A percentile compares a stretch with the other conserved stretches of the same genome.
Conservation (phyloP, 2,888 invertebrate species). For the Choreutis nemorana region DNA sequence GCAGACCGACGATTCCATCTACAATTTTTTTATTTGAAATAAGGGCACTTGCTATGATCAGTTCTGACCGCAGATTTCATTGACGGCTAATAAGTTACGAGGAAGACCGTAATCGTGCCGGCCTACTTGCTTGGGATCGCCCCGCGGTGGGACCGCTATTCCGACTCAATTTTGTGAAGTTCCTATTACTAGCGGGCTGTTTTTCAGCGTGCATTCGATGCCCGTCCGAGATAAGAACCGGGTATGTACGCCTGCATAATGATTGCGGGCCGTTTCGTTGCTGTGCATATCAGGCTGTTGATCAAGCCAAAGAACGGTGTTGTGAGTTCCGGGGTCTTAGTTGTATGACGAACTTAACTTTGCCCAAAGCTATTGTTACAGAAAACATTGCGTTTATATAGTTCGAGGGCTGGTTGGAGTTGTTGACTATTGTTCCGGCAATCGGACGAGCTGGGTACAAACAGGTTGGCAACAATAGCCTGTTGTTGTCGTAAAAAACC, state of each 20-base stretch:
- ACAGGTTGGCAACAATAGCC: constrained; percentile 28
- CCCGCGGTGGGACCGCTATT: constrained; percentile 37
- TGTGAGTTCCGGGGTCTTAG: too few species aligned
- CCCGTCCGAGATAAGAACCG: constrained; percentile 21
- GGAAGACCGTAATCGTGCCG: constrained; percentile 36
- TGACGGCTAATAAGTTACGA: constrained; percentile 40
- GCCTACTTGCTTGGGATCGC: constrained; percentile 29
- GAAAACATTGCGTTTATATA: too few species aligned
- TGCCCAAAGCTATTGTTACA: too few species aligned
- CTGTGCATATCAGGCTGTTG: constrained; percentile 21
- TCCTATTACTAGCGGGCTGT: constrained; percentile 17
- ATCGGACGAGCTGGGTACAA: neutral
- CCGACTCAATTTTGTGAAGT: constrained; percentile 20
- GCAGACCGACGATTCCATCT: too few species aligned
- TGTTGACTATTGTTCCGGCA: too few species aligned
- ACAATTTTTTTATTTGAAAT: too few species aligned
- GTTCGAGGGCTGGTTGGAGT: too few species aligned
- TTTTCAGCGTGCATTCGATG: constrained; percentile 30
- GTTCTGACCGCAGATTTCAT: constrained; percentile 36
- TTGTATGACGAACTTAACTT: too few species aligned
- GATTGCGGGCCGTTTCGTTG: constrained; percentile 20
- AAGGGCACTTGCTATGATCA: constrained; percentile 23
- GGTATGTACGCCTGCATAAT: constrained; percentile 24
- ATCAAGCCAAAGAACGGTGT: too few species aligned
- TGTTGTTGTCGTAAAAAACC: constrained; percentile 37